Percentiles rank a stretch among this genome's conserved stretches.
Evolutionary conservation across 2,113 vertebrate genomes (phyloP).

Genomic region (Cynocephalus volans): DNA sequence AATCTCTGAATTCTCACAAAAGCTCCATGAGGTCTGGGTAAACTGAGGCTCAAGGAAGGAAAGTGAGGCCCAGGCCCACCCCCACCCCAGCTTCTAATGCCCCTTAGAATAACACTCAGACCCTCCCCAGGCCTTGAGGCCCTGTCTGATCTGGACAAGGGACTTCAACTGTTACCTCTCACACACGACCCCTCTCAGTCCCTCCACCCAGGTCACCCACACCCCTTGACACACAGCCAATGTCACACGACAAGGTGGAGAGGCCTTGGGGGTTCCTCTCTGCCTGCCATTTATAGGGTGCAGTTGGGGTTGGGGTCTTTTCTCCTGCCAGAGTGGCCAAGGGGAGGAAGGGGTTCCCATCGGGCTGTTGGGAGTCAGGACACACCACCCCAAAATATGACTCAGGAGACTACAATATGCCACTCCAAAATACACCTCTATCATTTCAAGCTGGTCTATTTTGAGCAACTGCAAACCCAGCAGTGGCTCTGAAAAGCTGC

Average conservation of each 20-base stretch:
- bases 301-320: not conserved
- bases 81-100: not conserved
- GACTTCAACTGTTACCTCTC: not conserved
- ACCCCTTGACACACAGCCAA: no score
- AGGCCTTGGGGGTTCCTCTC: not conserved
- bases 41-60: not conserved
- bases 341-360: not conserved
- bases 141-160: not conserved
- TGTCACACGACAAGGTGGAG: no score
- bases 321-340: not conserved
- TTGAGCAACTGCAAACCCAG: no score
- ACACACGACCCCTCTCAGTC: fast-evolving
- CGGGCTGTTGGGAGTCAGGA: no score
- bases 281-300: no score
- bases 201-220: not conserved
- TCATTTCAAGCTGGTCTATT: no score
- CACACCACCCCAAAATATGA: no score
- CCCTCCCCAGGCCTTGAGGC: not conserved
- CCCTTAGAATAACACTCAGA: not conserved
- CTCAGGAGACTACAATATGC: no score
- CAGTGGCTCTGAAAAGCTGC: no score
- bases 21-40: not conserved
- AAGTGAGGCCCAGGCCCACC: not conserved
- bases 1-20: not conserved
- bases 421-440: no score